These are phyloP conservation scores for Vanacampus margaritifer DNA, from an alignment of 2,113 vertebrate species.

Conservation along the genomic window DNA sequence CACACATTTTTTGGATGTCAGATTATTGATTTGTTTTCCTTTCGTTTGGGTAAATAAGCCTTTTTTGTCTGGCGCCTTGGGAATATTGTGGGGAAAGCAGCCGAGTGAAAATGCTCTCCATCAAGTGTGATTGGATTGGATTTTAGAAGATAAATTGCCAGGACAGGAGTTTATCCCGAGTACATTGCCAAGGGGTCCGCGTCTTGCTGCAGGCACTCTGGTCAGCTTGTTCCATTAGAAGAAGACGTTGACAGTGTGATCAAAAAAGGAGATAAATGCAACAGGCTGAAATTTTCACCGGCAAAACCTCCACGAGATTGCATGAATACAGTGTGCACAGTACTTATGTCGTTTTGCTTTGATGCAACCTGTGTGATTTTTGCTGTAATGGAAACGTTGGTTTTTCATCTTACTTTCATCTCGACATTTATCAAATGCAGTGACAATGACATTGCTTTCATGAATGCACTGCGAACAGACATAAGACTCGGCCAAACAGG, in stretches of 20 bases:
- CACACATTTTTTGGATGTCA: constrained; percentile 46
- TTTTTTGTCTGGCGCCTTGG: constrained; percentile 39
- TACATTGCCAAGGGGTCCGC: constrained; percentile 55
- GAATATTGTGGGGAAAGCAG: constrained; percentile 39
- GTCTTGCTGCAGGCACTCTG: constrained; percentile 45
- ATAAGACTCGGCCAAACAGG: not conserved
- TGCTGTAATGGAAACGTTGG: constrained; percentile 31
- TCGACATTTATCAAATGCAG: constrained; percentile 31
- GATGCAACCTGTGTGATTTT: constrained; percentile 42
- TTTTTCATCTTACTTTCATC: constrained; percentile 46
- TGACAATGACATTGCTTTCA: constrained; percentile 21
- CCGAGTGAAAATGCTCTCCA: constrained; percentile 59
- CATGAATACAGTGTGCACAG: not conserved
- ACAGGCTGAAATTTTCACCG: constrained; percentile 7
- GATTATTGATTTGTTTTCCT: constrained; percentile 57
- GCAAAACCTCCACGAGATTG: not conserved
- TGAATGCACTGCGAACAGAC: not conserved
- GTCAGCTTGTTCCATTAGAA: constrained; percentile 49
- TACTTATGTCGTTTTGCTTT: constrained; percentile 22
- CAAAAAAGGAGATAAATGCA: constrained; percentile 47
- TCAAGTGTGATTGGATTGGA: constrained; percentile 67
- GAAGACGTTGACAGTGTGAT: constrained; percentile 42
- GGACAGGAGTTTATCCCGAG: constrained; percentile 67
- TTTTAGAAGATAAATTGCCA: constrained; percentile 68
- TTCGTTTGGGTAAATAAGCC: constrained; percentile 54